Percentiles rank a stretch among this genome's conserved stretches.
These are phyloP conservation scores for Sialia sialis DNA, from an alignment of 2,113 vertebrate species.

Conservation along the genomic window DNA sequence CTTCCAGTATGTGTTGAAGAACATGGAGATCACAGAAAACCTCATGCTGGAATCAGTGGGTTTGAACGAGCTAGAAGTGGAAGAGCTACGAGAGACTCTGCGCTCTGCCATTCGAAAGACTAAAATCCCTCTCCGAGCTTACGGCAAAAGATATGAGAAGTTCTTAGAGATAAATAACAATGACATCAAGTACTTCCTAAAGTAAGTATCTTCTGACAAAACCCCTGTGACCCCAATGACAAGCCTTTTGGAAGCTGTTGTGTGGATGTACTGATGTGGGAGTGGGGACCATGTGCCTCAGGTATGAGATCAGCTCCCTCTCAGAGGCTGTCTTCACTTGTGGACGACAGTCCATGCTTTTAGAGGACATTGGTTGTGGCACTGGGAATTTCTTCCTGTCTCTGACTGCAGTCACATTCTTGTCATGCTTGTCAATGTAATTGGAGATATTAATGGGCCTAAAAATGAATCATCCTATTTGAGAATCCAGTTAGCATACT, in stretches of 20 bases:
- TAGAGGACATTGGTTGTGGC: background rate
- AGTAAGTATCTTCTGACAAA: conserved; percentile 47
- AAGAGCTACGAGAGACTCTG: conserved; percentile 71
- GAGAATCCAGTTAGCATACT: conserved; percentile 14
- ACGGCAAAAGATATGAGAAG: conserved; percentile 78
- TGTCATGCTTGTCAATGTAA: conserved; percentile 15
- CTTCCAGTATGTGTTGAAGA: conserved; percentile 83
- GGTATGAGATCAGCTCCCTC: background rate
- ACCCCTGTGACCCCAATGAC: background rate
- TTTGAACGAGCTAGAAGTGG: conserved; percentile 80
- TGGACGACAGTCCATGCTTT: background rate
- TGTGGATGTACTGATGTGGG: background rate
- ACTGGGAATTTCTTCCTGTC: background rate
- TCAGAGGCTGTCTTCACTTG: background rate
- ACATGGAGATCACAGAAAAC: conserved; percentile 73
- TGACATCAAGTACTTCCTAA: conserved; percentile 69
- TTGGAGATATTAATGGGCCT: conserved; percentile 36
- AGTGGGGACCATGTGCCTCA: background rate
- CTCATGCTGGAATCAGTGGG: conserved; percentile 79
- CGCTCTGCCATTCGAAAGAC: conserved; percentile 74
- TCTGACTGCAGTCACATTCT: conserved; percentile 23
- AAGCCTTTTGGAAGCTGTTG: background rate
- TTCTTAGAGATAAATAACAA: conserved; percentile 83
- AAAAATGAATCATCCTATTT: conserved; percentile 29
- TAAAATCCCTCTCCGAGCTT: conserved; percentile 81